phyloP scores from a whole-genome alignment of 2,113 vertebrate species.

The Podarcis raffonei region DNA sequence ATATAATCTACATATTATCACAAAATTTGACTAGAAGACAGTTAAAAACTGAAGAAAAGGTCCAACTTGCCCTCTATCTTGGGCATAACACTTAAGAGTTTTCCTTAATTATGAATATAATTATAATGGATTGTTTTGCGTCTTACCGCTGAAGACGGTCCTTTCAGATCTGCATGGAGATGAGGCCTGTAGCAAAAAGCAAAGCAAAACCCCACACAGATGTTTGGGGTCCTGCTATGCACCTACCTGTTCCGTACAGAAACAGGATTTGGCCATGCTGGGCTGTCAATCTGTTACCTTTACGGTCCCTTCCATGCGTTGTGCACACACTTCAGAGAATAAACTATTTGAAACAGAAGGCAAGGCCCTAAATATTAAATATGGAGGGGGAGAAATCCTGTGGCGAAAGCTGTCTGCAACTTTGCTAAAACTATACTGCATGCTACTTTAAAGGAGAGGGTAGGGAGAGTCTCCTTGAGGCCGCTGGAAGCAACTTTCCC shows the following conservation, averaged over 20 bases:
- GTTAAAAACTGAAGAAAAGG: background rate
- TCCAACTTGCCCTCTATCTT: background rate
- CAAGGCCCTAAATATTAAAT: background rate
- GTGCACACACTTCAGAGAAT: conserved; percentile 39
- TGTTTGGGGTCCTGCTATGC: background rate
- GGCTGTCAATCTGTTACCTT: background rate
- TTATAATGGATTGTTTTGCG: background rate
- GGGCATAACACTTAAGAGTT: background rate
- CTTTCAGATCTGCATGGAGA: background rate
- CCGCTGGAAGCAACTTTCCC: conserved; percentile 6
- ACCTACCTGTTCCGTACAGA: background rate
- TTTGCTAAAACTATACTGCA: background rate
- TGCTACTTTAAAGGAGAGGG: conserved; percentile 29
- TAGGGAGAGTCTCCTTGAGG: conserved; percentile 45
- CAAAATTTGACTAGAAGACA: background rate
- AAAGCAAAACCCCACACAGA: no score
- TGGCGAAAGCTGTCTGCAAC: background rate
- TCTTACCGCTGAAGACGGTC: background rate
- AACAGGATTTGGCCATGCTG: conserved; percentile 3
- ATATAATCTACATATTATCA: background rate
- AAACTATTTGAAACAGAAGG: background rate
- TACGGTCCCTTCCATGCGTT: background rate
- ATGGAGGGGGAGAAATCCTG: conserved; percentile 10
- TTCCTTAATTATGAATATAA: background rate
- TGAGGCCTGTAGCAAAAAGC: background rate